Evolutionary conservation across 2,113 vertebrate species (phyloP).

Genomic region (Regulus satrapa): DNA sequence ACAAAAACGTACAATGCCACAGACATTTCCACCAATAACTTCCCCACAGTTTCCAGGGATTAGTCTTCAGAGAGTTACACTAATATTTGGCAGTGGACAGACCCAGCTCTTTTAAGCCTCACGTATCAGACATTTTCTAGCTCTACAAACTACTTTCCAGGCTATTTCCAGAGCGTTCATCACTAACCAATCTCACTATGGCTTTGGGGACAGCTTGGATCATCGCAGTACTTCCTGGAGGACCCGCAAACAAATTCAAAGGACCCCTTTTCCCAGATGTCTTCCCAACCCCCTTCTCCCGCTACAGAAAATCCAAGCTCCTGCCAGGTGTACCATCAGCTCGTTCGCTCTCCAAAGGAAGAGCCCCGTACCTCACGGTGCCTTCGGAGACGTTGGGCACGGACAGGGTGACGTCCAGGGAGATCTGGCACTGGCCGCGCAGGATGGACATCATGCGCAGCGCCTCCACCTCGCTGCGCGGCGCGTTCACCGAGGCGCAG

Average conservation of each 20-base stretch:
- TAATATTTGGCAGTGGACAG: background rate
- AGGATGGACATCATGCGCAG: constrained; percentile 97
- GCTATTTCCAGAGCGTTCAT: background rate
- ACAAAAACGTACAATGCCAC: background rate
- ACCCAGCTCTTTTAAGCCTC: background rate
- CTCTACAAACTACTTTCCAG: background rate
- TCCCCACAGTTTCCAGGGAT: background rate
- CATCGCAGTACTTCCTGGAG: background rate
- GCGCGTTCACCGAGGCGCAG: constrained; percentile 95
- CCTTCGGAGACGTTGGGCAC: constrained; percentile 97
- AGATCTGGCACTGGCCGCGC: constrained; percentile 90
- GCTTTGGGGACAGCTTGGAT: background rate
- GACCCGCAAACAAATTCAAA: background rate
- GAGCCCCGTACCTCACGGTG: constrained; percentile 84
- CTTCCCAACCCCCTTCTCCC: background rate
- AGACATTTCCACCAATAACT: background rate
- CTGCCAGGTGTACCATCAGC: background rate
- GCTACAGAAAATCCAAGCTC: background rate
- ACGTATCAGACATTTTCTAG: background rate
- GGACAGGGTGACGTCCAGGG: constrained; percentile 91
- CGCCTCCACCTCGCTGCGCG: constrained; percentile 94
- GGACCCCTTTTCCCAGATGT: background rate
- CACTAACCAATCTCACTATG: background rate
- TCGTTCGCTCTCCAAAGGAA: background rate
- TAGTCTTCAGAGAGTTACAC: background rate